Evolutionary conservation across 1,140 invertebrate species (phyloP).

Genomic region (Carposina sasakii): DNA sequence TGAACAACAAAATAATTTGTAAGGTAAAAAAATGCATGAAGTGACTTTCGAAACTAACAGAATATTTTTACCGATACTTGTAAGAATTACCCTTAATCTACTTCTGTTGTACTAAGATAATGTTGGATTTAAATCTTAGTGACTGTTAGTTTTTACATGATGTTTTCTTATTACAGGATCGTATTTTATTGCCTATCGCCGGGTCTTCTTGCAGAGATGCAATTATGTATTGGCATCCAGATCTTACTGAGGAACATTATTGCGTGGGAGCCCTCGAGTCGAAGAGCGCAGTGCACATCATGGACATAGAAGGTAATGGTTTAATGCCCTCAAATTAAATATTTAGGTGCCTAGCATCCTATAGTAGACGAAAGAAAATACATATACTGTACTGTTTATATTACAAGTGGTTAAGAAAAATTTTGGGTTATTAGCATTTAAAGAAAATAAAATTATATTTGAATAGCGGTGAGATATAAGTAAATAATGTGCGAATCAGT

Average conservation of each 20-base stretch:
- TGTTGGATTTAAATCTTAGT: no score
- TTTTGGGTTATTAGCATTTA: no score
- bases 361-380: no score
- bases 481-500: background rate
- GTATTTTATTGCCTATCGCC: slow-evolving; percentile 57
- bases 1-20: slow-evolving; percentile 64
- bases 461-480: background rate
- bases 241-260: slow-evolving; percentile 61
- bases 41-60: no score
- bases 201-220: slow-evolving; percentile 59
- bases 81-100: no score
- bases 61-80: no score
- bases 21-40: slow-evolving; percentile 50
- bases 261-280: slow-evolving; percentile 63
- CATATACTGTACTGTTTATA: no score
- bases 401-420: no score
- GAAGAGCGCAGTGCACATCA: slow-evolving; percentile 53
- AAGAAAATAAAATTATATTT: background rate
- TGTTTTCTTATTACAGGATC: slow-evolving; percentile 33
- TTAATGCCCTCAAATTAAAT: no score
- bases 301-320: slow-evolving; percentile 57
- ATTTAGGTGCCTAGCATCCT: no score
- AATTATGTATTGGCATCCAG: slow-evolving; percentile 64
- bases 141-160: no score
- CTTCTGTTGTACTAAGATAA: no score